Conservation (phyloP, 2,888 invertebrate genomes). For the Agrenia bidenticulata region DNA sequence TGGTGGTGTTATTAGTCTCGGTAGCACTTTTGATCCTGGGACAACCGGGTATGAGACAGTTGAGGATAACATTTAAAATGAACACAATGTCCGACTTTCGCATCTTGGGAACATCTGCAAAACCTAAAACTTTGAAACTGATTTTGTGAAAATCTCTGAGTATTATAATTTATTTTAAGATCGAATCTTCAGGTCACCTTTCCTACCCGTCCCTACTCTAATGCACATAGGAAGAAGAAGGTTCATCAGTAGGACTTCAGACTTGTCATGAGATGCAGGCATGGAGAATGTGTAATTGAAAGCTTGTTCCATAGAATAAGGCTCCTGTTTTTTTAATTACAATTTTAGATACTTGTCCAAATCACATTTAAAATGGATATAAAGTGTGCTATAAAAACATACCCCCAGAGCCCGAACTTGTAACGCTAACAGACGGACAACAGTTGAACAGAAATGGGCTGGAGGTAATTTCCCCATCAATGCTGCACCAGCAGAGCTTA, state of each 20-base stretch:
- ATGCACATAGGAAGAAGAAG: constrained; percentile 93
- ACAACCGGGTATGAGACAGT: constrained; percentile 69
- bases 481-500: constrained; percentile 76
- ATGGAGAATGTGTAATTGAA: constrained; percentile 89
- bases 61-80: constrained; percentile 83
- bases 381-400: constrained; percentile 46
- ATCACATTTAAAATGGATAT: background rate
- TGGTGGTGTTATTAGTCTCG: constrained; percentile 67
- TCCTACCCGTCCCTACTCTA: constrained; percentile 89
- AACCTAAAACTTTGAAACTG: constrained; percentile 8
- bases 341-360: background rate
- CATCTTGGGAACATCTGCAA: constrained; percentile 79
- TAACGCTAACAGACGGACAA: constrained; percentile 89
- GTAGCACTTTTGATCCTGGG: constrained; percentile 49
- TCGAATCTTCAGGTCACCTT: constrained; percentile 64
- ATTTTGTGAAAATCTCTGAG: background rate
- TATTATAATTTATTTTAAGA: background rate
- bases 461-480: constrained; percentile 90
- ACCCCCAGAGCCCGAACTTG: constrained; percentile 93
- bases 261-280: constrained; percentile 78
- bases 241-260: constrained; percentile 94
- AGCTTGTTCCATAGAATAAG: constrained; percentile 88
- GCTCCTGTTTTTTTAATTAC: too few species aligned
- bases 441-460: constrained; percentile 91
- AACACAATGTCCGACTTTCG: constrained; percentile 87